Base-by-base conservation (phyloP, 2,113 vertebrate genomes). In the Neolamprologus sp. region DNA sequence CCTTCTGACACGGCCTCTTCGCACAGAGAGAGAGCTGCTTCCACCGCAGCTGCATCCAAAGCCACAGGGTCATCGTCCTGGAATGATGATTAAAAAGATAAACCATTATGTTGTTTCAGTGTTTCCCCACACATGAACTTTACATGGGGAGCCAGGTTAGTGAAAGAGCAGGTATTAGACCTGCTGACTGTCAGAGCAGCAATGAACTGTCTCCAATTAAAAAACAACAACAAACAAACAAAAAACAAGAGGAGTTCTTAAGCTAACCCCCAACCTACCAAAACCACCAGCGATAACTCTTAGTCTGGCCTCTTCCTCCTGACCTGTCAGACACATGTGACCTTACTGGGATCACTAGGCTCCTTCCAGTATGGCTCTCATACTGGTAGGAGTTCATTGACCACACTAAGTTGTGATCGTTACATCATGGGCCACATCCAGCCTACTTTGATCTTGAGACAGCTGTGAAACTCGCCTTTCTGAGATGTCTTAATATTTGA, bases 11-110 rank as follows among this genome's bases (percentile, higher is more conserved):
- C 98, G 0, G 97, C 97, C 82, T 99, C 98, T 94, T 99, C 98
- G 2, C 98, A 99, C 57, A 99, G 97, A 35, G 98, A 99, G 5
- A 99, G 95, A 35, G 98, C 98, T 6, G 98, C 98, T 95, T 99
- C 98, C 57, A 99, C 98, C 9, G 98, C 98, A 21, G 98, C 98
- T 12, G 98, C 98, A 86, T 99, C 98, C 95, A 99, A 93, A 54
- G 97, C 98, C 84, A 98, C 98, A 28, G 98, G 97, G 92, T 99
- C 98, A 0, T 99, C 98, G 45, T 98, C 98, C 98, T 99, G 93
- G 84, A 57, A 81, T 78, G 93, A 81, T 85, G 51, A 68, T 37
- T 40, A 40, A 68, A 40, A 40, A 68, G 35, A 68, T 9, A 51
- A 12, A 47, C 57, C 49, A 10, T 12, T 49, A n/a, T 55, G 14